A percentile compares a stretch with the other conserved stretches of the same genome.
Evolutionary conservation across 2,113 vertebrate genomes (phyloP).

Genomic region (Candoia aspera): DNA sequence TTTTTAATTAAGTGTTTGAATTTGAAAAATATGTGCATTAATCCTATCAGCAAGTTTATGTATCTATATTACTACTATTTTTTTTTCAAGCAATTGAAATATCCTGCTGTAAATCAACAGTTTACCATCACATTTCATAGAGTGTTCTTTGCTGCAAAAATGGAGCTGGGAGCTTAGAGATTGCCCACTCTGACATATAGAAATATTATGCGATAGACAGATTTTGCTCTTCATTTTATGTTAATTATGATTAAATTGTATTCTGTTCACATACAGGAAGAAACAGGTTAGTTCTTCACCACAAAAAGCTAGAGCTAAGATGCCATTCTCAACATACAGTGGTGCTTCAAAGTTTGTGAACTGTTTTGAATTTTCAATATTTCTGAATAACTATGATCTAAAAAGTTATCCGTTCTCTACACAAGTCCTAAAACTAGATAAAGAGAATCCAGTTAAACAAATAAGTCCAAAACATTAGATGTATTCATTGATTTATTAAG

Average conservation of each 20-base stretch:
- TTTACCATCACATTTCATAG: neutral
- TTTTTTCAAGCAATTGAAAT: neutral
- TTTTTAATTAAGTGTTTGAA: neutral
- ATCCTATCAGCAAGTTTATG: neutral
- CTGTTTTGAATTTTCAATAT: neutral
- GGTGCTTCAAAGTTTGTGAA: neutral
- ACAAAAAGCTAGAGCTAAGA: neutral
- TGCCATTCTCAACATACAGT: neutral
- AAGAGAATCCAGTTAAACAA: neutral
- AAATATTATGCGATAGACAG: neutral
- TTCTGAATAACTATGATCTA: neutral
- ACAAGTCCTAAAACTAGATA: neutral
- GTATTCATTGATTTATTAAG: too few species aligned
- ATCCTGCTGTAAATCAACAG: neutral
- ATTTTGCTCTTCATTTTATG: neutral
- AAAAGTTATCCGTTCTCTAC: neutral
- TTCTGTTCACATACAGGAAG: neutral
- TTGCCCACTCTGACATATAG: neutral
- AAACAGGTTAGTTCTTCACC: neutral
- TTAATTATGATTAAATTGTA: neutral
- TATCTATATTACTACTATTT: neutral
- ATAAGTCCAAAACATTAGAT: neutral
- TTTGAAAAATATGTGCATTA: neutral
- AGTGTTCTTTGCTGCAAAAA: neutral
- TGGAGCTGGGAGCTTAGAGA: neutral